Evolutionary conservation across 2,888 invertebrate species (phyloP).

Genomic region (Osmoderma eremita): DNA sequence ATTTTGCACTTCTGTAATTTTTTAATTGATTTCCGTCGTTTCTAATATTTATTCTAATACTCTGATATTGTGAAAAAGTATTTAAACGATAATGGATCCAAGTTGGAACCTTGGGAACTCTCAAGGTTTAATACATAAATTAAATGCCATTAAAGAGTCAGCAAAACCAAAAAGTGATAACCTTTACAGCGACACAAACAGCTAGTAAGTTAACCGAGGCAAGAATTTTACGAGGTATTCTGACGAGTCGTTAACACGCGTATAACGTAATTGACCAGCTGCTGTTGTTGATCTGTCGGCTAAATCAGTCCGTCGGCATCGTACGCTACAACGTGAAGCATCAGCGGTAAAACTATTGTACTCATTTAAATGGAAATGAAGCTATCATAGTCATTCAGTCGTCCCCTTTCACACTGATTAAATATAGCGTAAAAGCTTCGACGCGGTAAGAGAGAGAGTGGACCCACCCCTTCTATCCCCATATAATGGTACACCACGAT

Average conservation of each 20-base stretch:
- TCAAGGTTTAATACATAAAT: no score
- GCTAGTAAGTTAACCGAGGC: no score
- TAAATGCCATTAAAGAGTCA: no score
- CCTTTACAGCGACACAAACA: no score
- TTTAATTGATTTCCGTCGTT: no score
- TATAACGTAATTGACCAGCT: slow-evolving; percentile 26
- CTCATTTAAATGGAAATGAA: slow-evolving; percentile 52
- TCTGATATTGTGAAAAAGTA: no score
- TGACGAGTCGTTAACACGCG: slow-evolving; percentile 9
- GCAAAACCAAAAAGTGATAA: no score
- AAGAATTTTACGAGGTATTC: no score
- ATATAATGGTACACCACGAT: slow-evolving; percentile 2
- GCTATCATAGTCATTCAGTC: slow-evolving; percentile 52
- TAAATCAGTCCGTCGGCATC: slow-evolving; percentile 25
- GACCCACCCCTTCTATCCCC: not conserved
- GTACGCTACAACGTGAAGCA: slow-evolving; percentile 1
- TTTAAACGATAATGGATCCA: no score
- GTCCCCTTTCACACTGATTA: slow-evolving; percentile 52
- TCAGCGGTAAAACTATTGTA: slow-evolving; percentile 33
- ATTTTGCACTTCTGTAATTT: no score
- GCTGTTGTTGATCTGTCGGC: slow-evolving; percentile 32
- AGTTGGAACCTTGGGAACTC: no score
- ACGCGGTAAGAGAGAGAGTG: slow-evolving; percentile 43
- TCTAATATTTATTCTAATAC: no score
- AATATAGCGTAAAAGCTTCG: slow-evolving; percentile 57